A percentile compares a stretch with the other conserved stretches of the same genome.
These are phyloP conservation scores for Pogonus chalceus DNA, from an alignment of 1,140 invertebrate genomes.

Conservation along the genomic window DNA sequence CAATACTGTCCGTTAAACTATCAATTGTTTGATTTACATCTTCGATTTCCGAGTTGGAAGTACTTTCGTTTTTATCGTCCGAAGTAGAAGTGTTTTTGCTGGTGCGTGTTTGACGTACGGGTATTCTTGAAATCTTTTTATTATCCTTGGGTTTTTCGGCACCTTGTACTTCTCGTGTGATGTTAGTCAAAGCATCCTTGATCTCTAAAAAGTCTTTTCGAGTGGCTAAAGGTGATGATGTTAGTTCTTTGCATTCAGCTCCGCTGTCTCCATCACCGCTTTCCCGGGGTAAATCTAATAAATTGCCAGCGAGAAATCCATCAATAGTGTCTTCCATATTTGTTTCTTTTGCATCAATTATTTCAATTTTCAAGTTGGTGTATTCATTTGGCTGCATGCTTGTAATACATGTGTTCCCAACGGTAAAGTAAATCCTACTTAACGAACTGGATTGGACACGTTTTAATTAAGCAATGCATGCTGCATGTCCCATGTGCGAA, in stretches of 20 bases:
- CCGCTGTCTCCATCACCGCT: not conserved
- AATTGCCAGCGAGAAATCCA: not conserved
- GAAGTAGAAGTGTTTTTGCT: not conserved
- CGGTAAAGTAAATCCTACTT: not conserved
- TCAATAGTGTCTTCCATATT: not conserved
- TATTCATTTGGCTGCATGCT: not conserved
- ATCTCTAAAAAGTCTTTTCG: not conserved
- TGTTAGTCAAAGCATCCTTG: not conserved
- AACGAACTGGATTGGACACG: not conserved
- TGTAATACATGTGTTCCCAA: not conserved
- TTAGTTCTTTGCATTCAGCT: not conserved
- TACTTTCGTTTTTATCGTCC: conserved; percentile 8
- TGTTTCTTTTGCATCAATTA: not conserved
- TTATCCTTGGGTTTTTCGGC: not conserved
- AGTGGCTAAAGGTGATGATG: not conserved
- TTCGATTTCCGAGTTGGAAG: not conserved
- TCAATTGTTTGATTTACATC: not conserved
- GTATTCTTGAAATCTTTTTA: conserved; percentile 11
- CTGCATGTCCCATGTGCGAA: not conserved
- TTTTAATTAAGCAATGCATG: not conserved
- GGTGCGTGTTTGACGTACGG: conserved; percentile 8
- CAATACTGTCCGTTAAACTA: not conserved
- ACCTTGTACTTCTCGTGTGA: not conserved
- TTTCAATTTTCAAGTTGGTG: not conserved
- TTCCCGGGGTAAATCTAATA: not conserved